Percentiles rank a stretch among this genome's conserved stretches.
These are phyloP conservation scores for Avahi laniger DNA, from an alignment of 2,797 vertebrate species.

Conservation along the genomic window DNA sequence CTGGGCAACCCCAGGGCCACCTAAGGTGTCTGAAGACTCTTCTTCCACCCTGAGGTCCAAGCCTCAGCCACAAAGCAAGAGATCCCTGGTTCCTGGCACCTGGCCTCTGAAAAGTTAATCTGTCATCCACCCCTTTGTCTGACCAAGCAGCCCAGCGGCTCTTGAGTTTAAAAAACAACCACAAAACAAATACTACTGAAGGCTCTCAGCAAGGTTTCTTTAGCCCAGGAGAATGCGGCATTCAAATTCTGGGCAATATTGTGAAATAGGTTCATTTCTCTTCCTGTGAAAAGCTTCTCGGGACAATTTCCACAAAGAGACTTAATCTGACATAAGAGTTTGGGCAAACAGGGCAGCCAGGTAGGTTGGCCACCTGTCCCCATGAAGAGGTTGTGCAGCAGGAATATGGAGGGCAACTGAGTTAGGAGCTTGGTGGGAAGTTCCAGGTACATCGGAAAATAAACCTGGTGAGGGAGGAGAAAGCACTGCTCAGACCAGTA, in stretches of 20 bases:
- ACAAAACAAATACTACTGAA: not conserved
- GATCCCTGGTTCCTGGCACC: not conserved
- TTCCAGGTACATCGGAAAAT: not conserved
- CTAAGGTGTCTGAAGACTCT: not conserved
- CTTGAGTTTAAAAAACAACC: conserved; percentile 40
- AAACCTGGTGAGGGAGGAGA: not conserved
- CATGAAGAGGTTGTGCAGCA: accelerated
- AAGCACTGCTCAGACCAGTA: not conserved
- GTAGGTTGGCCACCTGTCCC: too few species aligned
- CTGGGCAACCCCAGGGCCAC: not conserved
- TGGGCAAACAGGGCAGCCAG: not conserved
- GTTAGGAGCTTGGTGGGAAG: not conserved
- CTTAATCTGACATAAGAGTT: not conserved
- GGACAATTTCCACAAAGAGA: not conserved
- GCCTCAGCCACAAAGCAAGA: not conserved
- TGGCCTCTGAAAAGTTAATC: not conserved
- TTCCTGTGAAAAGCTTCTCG: not conserved
- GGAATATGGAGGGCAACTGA: not conserved
- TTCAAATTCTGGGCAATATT: not conserved
- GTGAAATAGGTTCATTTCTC: not conserved
- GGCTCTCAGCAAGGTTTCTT: not conserved
- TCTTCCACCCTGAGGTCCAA: not conserved
- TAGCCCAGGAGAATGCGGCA: not conserved
- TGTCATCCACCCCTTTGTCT: not conserved
- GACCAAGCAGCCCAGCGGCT: not conserved